Base-by-base conservation (phyloP, 1,140 invertebrate species). In the Brachionus manjavacas region DNA sequence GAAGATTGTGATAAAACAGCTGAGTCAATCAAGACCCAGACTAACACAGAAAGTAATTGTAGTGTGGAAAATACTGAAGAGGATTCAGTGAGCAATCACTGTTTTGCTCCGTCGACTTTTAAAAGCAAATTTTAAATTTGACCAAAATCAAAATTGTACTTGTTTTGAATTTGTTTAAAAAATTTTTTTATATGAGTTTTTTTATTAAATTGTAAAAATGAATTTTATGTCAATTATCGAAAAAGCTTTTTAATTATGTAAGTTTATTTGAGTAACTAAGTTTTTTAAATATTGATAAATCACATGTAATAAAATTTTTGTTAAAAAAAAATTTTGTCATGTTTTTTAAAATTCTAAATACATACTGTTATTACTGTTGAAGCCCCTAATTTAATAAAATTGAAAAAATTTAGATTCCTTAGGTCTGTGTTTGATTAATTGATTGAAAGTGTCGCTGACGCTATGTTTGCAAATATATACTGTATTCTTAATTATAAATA, bases 1-100 rank as follows among this genome's bases (percentile, higher is more conserved):
- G 41, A 76, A 6, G 72, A 76, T 28, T 76, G 72, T 76, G 41
- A 76, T 28, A 46, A 76, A 76, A 76, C 72, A 25, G 23, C 41
- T n/a, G 72, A 76, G 14, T 76, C 72, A 9, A 76, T 49, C 41
- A 46, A 20, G 12, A 76, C 72, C 12, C n/a, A 76, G 23, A 76
- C 72, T 1, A 76, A 76, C 28, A 74, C 31, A 23, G 31, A 70
- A 28, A n/a, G 23, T 6, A 41, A 74, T 43, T 8, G 1, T 41
- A 39, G 20, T 16, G 12, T 41, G 7, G 31, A 14, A 11, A 68
- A 74, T 25, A 41, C 20, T 41, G 70, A 76, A 35, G 72, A 76
- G 16, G 41, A 76, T 20, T 6, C 39, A 11, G 31, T 46, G 23
- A 76, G 25, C 46, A 76, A 49, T 76, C 23, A 76, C 25, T 49